Evolutionary conservation across 2,888 invertebrate genomes (phyloP).

Genomic region (Amiota mariae): DNA sequence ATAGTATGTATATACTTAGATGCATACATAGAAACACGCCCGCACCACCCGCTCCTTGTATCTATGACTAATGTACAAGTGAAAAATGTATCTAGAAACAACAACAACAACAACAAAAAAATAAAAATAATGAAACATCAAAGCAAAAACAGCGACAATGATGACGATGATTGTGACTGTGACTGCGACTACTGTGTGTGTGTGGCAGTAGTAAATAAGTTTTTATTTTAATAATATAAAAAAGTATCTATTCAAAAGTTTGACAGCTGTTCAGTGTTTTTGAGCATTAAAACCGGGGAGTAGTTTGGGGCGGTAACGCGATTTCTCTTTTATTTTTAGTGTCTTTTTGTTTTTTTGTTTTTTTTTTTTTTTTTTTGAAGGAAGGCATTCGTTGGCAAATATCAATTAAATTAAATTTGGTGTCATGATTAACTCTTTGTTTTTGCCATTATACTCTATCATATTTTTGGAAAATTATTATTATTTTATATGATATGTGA

Average conservation of each 20-base stretch:
- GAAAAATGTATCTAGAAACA: constrained; percentile 27
- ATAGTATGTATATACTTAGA: constrained; percentile 58
- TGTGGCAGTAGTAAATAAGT: constrained; percentile 4
- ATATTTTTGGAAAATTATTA: background rate
- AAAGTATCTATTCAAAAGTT: constrained; percentile 9
- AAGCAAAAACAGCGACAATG: constrained; percentile 17
- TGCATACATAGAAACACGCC: constrained; percentile 49
- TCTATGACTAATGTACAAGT: background rate
- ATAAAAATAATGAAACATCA: constrained; percentile 17
- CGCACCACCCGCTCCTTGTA: constrained; percentile 12
- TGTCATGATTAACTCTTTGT: constrained; percentile 5
- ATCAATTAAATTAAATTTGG: background rate
- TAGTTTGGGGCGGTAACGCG: constrained; percentile 8
- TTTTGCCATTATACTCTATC: background rate
- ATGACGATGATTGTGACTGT: background rate
- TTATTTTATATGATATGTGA: too few relatives aligned
- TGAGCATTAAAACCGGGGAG: background rate
- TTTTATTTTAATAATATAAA: background rate
- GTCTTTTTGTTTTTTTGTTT: background rate
- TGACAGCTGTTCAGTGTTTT: constrained; percentile 18
- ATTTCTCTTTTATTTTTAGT: background rate
- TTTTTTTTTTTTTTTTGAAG: background rate
- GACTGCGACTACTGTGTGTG: background rate
- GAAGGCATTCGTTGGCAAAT: background rate
- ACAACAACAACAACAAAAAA: background rate